phyloP scores from a whole-genome alignment of 1,140 invertebrate species.

The Pogonomyrmex californicus region DNA sequence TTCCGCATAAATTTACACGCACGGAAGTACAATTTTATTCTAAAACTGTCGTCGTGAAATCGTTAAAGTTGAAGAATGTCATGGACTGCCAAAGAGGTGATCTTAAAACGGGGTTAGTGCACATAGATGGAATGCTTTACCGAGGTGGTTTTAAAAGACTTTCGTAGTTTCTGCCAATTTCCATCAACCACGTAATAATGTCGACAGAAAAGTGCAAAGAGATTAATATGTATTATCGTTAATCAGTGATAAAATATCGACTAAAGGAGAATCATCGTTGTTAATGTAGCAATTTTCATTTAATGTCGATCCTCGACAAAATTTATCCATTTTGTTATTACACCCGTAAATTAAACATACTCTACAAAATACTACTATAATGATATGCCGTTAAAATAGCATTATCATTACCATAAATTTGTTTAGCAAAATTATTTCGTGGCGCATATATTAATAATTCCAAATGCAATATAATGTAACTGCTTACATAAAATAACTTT shows the following conservation, averaged over 20 bases:
- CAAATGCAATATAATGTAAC: not conserved
- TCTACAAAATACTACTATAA: not conserved
- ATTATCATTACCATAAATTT: constrained; percentile 9
- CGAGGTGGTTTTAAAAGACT: constrained; percentile 49
- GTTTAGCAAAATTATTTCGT: not conserved
- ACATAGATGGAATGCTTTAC: constrained; percentile 32
- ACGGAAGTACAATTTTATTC: constrained; percentile 14
- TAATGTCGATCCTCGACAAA: not conserved
- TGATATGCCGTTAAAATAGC: not conserved
- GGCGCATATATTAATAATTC: not conserved
- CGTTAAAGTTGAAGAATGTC: constrained; percentile 41
- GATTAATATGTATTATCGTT: constrained; percentile 55
- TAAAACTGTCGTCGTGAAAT: constrained; percentile 43
- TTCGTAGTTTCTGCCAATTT: constrained; percentile 67
- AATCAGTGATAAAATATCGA: constrained; percentile 41
- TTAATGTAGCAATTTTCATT: not conserved
- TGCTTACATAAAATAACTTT: constrained; percentile 12
- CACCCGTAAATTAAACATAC: not conserved
- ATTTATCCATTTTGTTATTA: not conserved
- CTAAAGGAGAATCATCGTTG: not conserved
- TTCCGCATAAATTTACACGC: constrained; percentile 11
- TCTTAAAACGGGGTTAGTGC: constrained; percentile 29
- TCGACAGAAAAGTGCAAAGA: constrained; percentile 16
- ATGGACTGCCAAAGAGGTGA: constrained; percentile 44
- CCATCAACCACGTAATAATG: constrained; percentile 59